phyloP scores from a whole-genome alignment of 2,113 vertebrate genomes.

The Mirza zaza region DNA sequence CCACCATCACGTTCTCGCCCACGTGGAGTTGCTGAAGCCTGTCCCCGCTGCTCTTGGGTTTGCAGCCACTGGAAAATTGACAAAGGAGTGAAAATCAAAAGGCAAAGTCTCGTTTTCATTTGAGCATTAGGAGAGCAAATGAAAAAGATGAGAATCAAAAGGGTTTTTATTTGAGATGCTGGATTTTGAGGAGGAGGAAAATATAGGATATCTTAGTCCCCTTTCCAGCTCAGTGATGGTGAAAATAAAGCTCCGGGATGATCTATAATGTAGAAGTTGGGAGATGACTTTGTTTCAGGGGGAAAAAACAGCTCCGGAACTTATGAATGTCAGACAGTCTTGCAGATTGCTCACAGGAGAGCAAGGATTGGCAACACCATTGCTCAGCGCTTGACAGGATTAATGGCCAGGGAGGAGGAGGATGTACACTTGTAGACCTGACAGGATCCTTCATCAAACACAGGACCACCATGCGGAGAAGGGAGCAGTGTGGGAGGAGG shows the following conservation, averaged over 20 bases:
- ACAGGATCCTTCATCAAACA: constrained; percentile 26
- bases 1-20: fast-evolving
- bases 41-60: not conserved
- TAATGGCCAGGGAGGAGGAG: not conserved
- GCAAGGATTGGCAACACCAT: not conserved
- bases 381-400: constrained; percentile 28
- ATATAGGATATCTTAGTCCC: constrained; percentile 45
- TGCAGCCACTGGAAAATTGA: constrained; percentile 44
- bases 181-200: constrained; percentile 50
- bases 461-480: not conserved
- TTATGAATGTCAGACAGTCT: constrained; percentile 48
- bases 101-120: constrained; percentile 50
- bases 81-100: constrained; percentile 48
- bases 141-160: constrained; percentile 40
- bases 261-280: constrained; percentile 66
- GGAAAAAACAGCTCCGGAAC: not conserved
- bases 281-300: constrained; percentile 66
- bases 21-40: not conserved
- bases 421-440: not conserved
- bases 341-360: not conserved
- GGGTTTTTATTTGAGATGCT: constrained; percentile 50
- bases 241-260: constrained; percentile 68
- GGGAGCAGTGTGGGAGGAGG: fast-evolving
- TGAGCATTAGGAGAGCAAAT: constrained; percentile 50
- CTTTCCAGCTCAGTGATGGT: constrained; percentile 75